These are phyloP conservation scores for Neolamprologus fasciatus DNA, from an alignment of 2,113 vertebrate species.

Conservation along the genomic window DNA sequence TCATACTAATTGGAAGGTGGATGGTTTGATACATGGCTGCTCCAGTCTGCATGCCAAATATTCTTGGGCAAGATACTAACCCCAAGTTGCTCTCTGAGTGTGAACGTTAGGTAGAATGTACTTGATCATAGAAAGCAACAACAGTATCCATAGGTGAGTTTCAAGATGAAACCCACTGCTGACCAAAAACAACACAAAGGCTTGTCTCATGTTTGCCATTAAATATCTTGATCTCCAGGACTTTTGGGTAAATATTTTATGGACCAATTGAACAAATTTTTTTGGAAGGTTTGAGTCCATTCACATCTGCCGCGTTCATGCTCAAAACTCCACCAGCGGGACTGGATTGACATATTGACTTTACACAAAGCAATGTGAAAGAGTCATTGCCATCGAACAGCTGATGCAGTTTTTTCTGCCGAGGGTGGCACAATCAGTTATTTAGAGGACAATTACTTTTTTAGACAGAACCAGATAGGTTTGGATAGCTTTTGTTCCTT, in stretches of 20 bases:
- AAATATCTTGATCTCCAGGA: background rate
- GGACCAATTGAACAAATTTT: accelerated
- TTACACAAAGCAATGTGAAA: background rate
- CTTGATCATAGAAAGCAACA: background rate
- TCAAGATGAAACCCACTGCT: background rate
- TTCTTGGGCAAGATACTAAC: background rate
- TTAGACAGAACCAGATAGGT: background rate
- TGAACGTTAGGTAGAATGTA: background rate
- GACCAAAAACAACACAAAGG: background rate
- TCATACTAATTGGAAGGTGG: background rate
- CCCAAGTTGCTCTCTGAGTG: background rate
- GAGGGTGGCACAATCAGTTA: background rate
- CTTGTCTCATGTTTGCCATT: background rate
- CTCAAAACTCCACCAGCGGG: background rate
- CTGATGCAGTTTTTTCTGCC: background rate
- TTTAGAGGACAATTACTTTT: background rate
- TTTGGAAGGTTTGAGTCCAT: background rate
- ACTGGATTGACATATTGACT: background rate
- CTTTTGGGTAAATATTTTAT: background rate
- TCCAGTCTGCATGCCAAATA: background rate
- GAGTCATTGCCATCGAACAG: background rate
- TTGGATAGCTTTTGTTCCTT: background rate
- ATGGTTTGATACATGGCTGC: background rate
- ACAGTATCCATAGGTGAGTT: background rate
- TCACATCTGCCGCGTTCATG: background rate